Evolutionary conservation across 2,797 vertebrate genomes (phyloP).

Genomic region (Microctenopoma stevenorrisi): DNA sequence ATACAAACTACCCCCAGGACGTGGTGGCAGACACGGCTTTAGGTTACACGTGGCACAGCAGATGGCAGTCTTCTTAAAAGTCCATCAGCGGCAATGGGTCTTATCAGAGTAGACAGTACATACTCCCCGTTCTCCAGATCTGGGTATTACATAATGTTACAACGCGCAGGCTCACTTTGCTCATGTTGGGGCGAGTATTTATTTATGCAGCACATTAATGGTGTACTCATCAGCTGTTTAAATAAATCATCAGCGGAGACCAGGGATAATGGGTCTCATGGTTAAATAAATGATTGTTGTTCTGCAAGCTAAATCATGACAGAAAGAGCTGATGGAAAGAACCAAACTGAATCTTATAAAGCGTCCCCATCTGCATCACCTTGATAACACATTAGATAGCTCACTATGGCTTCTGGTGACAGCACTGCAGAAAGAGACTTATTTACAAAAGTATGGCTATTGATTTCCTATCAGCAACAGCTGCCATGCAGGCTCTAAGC

Average conservation of each 20-base stretch:
- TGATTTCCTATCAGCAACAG: constrained; percentile 81
- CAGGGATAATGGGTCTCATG: constrained; percentile 59
- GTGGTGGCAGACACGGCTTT: constrained; percentile 68
- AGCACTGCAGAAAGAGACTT: constrained; percentile 73
- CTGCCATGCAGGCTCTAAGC: constrained; percentile 61
- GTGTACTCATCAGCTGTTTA: constrained; percentile 66
- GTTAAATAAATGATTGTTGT: constrained; percentile 59
- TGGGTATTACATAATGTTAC: constrained; percentile 59
- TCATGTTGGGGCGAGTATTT: constrained; percentile 48
- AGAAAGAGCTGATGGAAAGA: constrained; percentile 31
- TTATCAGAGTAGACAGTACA: constrained; percentile 73
- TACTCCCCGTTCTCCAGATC: constrained; percentile 60
- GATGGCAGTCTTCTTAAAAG: constrained; percentile 81
- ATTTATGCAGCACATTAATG: constrained; percentile 62
- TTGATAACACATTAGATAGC: constrained; percentile 59
- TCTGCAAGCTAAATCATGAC: constrained; percentile 37
- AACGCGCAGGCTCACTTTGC: constrained; percentile 51
- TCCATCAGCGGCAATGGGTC: constrained; percentile 72
- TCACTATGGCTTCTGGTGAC: constrained; percentile 67
- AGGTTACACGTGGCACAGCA: constrained; percentile 75
- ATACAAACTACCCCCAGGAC: constrained; percentile 78
- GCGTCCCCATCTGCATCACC: constrained; percentile 53
- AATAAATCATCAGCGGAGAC: constrained; percentile 68
- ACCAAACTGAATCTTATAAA: constrained; percentile 6
- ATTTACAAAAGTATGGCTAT: constrained; percentile 81